phyloP scores from a whole-genome alignment of 1,140 invertebrate species.

The Magallana gigas region DNA sequence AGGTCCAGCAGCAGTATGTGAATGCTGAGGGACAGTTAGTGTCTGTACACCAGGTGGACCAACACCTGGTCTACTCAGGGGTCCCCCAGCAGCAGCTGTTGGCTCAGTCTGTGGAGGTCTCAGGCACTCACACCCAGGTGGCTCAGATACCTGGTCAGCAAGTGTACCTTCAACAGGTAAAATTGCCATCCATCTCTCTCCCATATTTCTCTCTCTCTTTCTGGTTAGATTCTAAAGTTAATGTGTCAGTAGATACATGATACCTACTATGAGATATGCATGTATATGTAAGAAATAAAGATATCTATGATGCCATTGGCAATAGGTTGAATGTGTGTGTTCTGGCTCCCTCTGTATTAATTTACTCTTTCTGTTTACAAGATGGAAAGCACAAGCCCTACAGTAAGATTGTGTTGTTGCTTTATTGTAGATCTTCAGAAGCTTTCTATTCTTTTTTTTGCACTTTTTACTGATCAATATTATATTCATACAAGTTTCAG shows the following conservation, averaged over 20 bases:
- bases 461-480: not conserved
- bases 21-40: constrained; percentile 40
- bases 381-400: constrained; percentile 35
- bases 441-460: not conserved
- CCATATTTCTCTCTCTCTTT: not conserved
- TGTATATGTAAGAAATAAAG: not conserved
- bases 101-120: constrained; percentile 38
- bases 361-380: constrained; percentile 27
- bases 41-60: constrained; percentile 14
- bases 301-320: too few species aligned
- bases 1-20: constrained; percentile 34
- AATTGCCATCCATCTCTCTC: not conserved
- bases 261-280: not conserved
- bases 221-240: too few species aligned
- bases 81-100: constrained; percentile 21
- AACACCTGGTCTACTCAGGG: not conserved
- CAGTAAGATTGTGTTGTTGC: constrained; percentile 36
- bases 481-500: too few species aligned
- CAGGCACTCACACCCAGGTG: constrained; percentile 1
- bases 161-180: constrained; percentile 35
- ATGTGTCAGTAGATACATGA: too few species aligned
- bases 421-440: not conserved
- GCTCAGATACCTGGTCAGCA: constrained; percentile 25
- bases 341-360: not conserved
- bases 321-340: too few species aligned